Base-by-base conservation (phyloP, 1,140 invertebrate species). In the Lethrus apterus region DNA sequence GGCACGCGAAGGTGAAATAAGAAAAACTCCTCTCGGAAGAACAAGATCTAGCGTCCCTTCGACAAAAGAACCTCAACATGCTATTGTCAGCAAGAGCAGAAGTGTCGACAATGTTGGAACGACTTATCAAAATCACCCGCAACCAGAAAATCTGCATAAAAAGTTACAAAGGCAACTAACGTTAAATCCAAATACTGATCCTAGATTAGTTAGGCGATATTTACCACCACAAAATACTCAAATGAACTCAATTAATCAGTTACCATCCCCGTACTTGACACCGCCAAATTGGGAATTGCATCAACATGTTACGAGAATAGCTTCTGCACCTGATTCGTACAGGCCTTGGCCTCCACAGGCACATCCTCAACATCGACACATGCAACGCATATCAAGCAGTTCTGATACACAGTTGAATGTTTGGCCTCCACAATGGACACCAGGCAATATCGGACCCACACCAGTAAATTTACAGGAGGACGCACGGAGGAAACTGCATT, bases 131-230 rank as follows among this genome's bases (percentile, higher is more conserved):
- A 29, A 24, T 11, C 43, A 43, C 4, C 52, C 62, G 35, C 66
- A 70, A 15, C 67, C 76, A 8, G 70, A 70, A 3, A 89, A 87
- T 58, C 73, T 81, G 31, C 88, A 92, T 57, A 70, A 79, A 36
- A 90, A 89, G 62, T 66, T 93, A 3, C 82, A 84, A 34, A 72
- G 88, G 18, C 87, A 92, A 56, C 69, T 89, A 13, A 87, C 86
- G 1, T 63, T 92, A 0, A 91, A 90, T 69, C 87, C 87, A 1
- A 52, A 43, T 10, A 81, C 77, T 52, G 88, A 91, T 69, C 79
- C 84, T 5, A 69, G 86, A 38, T 65, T 89, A 32, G 21, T 56
- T 0, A 40, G 72, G 67, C 58, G 68, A 41, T 68, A 69, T 21
- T 19, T 44, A 5, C 44, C 50, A 9, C 48, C 40, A 23, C 17